phyloP scores from a whole-genome alignment of 2,797 vertebrate species.

The Sternarchorhynchus goeldii region DNA sequence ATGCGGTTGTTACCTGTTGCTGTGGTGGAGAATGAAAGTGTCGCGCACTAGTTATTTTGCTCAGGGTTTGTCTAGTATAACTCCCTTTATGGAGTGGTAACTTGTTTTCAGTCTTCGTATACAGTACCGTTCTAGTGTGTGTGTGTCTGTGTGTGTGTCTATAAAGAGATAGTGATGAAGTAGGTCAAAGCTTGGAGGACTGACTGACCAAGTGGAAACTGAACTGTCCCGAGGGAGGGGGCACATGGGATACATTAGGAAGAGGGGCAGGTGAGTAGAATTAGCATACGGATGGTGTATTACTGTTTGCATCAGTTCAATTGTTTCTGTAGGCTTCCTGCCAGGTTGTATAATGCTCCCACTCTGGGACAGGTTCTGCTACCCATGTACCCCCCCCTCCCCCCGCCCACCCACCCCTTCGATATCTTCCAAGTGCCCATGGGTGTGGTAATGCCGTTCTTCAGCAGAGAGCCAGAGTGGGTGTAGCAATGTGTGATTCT shows the following conservation, averaged over 20 bases:
- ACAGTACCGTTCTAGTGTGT: constrained; percentile 15
- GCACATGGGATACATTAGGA: constrained; percentile 33
- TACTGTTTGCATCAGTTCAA: constrained; percentile 5
- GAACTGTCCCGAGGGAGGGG: constrained; percentile 48
- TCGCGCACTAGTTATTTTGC: not conserved
- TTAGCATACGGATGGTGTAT: not conserved
- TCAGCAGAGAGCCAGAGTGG: constrained; percentile 32
- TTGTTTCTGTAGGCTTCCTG: constrained; percentile 26
- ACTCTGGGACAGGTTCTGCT: constrained; percentile 25
- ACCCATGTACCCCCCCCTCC: not conserved
- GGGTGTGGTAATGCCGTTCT: constrained; percentile 37
- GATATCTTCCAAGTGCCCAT: constrained; percentile 32
- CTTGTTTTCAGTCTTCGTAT: constrained; percentile 7
- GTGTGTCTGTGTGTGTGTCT: constrained; percentile 35
- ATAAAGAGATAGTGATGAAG: constrained; percentile 51
- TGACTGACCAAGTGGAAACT: constrained; percentile 63
- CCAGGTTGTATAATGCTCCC: constrained; percentile 24
- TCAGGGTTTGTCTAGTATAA: not conserved
- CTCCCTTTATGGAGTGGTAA: not conserved
- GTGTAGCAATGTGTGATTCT: constrained; percentile 40
- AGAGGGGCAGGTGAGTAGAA: constrained; percentile 22
- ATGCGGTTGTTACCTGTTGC: not conserved
- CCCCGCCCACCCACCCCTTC: not conserved
- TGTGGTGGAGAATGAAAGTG: constrained; percentile 19
- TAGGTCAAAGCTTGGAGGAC: constrained; percentile 60